A percentile compares a stretch with the other conserved stretches of the same genome.
Conservation (phyloP, 2,888 invertebrate genomes). For the Anaspis maculata region DNA sequence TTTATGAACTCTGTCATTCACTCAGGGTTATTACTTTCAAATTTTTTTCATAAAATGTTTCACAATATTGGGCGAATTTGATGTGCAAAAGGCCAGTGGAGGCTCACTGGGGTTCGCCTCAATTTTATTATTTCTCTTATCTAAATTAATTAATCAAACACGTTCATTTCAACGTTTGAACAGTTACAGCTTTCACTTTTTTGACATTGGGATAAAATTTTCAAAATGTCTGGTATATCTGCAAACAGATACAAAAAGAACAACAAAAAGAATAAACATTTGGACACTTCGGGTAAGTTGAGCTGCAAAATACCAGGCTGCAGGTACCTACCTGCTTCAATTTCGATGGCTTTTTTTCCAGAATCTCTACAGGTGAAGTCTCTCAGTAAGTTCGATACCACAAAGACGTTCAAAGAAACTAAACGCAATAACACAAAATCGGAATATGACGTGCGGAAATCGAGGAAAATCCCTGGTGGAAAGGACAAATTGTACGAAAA, state of each 20-base stretch:
- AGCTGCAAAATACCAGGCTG: too few relatives aligned
- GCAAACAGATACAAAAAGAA: slow-evolving; percentile 10
- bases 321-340: neutral
- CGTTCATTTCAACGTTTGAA: too few relatives aligned
- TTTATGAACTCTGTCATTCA: too few relatives aligned
- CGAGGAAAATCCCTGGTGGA: slow-evolving; percentile 1
- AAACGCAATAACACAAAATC: slow-evolving; percentile 7
- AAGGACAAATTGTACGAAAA: slow-evolving; percentile 2
- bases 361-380: slow-evolving; percentile 11
- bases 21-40: slow-evolving; percentile 4
- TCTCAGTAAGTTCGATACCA: slow-evolving; percentile 7
- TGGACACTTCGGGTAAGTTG: slow-evolving; percentile 7
- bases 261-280: slow-evolving; percentile 8
- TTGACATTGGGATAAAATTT: slow-evolving; percentile 9
- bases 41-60: too few relatives aligned
- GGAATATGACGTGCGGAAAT: slow-evolving; percentile 7
- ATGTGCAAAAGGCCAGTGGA: too few relatives aligned
- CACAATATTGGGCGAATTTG: too few relatives aligned
- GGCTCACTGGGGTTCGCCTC: too few relatives aligned
- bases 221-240: slow-evolving; percentile 14
- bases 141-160: too few relatives aligned
- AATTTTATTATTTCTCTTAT: too few relatives aligned
- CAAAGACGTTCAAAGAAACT: slow-evolving; percentile 1
- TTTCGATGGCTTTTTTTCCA: slow-evolving; percentile 2
- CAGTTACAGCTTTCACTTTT: slow-evolving; percentile 1